Percentiles rank a stretch among this genome's conserved stretches.
phyloP scores from a whole-genome alignment of 2,113 vertebrate species.

The Hemichromis elongatus region DNA sequence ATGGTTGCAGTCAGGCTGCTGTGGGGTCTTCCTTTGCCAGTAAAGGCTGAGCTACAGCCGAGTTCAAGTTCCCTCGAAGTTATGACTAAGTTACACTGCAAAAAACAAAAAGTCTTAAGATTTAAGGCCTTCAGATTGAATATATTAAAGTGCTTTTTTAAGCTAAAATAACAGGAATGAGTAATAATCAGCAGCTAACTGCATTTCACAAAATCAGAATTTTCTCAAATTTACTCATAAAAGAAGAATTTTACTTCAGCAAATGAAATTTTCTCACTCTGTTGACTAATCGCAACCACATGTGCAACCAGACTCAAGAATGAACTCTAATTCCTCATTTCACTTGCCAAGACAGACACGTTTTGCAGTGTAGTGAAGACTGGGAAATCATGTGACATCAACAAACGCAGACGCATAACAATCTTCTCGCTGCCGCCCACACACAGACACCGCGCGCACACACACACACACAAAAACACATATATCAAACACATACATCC shows the following conservation, averaged over 20 bases:
- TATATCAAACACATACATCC: slow-evolving; percentile 43
- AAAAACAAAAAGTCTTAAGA: background rate
- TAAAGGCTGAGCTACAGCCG: slow-evolving; percentile 35
- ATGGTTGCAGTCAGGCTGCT: slow-evolving; percentile 27
- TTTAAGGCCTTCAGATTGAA: background rate
- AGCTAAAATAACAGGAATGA: background rate
- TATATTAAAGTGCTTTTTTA: background rate
- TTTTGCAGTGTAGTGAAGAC: slow-evolving; percentile 44
- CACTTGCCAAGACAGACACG: background rate
- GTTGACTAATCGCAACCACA: background rate
- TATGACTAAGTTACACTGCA: slow-evolving; percentile 47
- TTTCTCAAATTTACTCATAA: background rate
- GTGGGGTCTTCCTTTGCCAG: slow-evolving; percentile 36
- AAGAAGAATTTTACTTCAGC: background rate
- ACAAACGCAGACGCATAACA: slow-evolving; percentile 49
- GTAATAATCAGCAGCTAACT: background rate
- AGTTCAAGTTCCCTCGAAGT: slow-evolving; percentile 32
- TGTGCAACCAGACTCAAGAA: background rate
- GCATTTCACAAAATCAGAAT: background rate
- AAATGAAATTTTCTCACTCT: background rate
- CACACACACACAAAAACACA: background rate
- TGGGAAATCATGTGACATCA: slow-evolving; percentile 70
- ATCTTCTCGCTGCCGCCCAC: slow-evolving; percentile 16
- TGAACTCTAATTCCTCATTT: background rate
- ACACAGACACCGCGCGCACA: slow-evolving; percentile 16